Conservation (phyloP, 2,113 vertebrate genomes). For the Setophaga petechia region DNA sequence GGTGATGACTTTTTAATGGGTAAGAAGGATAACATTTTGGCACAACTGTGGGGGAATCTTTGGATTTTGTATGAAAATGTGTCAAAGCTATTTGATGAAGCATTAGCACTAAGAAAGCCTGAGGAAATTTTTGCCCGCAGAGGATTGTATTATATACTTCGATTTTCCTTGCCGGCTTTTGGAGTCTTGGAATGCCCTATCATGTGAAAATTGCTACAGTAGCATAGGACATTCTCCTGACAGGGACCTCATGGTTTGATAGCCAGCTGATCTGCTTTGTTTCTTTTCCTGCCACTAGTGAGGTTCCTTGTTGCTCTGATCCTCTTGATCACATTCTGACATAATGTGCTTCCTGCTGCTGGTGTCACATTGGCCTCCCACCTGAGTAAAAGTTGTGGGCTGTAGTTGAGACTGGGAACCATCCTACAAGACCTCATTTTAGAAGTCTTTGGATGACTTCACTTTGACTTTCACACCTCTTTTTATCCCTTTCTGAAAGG, state of each 20-base stretch:
- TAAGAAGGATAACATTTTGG: not conserved
- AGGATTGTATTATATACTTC: not conserved
- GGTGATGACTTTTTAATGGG: not conserved
- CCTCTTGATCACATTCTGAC: not conserved
- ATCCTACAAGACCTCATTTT: not conserved
- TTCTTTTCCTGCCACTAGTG: not conserved
- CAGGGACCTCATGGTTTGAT: not conserved
- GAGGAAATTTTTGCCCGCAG: not conserved
- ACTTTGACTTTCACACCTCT: not conserved
- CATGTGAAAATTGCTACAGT: not conserved
- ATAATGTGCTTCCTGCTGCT: not conserved
- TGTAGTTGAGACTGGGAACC: not conserved
- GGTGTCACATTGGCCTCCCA: not conserved
- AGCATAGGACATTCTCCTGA: not conserved
- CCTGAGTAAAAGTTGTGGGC: not conserved
- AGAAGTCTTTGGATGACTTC: not conserved
- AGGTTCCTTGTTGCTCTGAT: not conserved
- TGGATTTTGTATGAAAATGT: not conserved
- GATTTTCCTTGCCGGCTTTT: not conserved
- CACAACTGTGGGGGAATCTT: not conserved
- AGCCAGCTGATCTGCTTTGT: not conserved
- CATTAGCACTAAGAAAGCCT: not conserved
- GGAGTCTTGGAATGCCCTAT: not conserved
- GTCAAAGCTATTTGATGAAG: not conserved
- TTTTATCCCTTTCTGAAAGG: not conserved